Evolutionary conservation across 2,888 invertebrate species (phyloP), one percentile per base, ranked within the genome.

Genomic region (Temnothorax ravouxi): DNA sequence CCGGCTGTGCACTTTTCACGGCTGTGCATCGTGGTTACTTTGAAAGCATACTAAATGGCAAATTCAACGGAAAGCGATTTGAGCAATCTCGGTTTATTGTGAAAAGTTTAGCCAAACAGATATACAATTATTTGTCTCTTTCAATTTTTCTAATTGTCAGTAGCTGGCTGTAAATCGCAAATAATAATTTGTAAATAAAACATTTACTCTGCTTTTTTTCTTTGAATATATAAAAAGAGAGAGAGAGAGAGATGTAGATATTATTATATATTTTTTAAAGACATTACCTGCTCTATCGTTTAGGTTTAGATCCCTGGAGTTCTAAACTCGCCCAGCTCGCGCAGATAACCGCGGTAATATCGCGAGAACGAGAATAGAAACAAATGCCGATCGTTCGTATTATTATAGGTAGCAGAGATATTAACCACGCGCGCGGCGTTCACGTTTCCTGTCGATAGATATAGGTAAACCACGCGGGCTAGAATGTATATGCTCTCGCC

Each of bases 331-430:
- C 15, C 47, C 13, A 15, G 29, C 38, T 54, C 11, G 56, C 54
- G 41, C 29, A 56, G 6, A 56, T 38, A 69, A 79, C 47, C 47
- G 34, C 25, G 47, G 79, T 38, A 80, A 61, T 61, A 71, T 59
- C 47, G 59, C n/a, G 69, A 29, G 8, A 69, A 79, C 34, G 59
- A 80, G 25, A 13, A 61, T 80, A 71, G 41, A 71, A 69, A 71
- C 59, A 71, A 71, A 80, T 79, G 25, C 71, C 59, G 79, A 80
- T 80, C 69, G 79, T 80, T 64, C 50, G 71, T 71, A 59, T 80
- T 80, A 71, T 80, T 71, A 71, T n/a, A 25, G 69, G 21, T 61
- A 69, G 18, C 44, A 21, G 47, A 71, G 71, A 61, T 80, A 71
- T 80, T 80, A 80, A 71, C 59, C 71, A 50, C 9, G 15, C 50